Base-by-base conservation (phyloP, 1,140 invertebrate species). In the Drosophila miranda region DNA sequence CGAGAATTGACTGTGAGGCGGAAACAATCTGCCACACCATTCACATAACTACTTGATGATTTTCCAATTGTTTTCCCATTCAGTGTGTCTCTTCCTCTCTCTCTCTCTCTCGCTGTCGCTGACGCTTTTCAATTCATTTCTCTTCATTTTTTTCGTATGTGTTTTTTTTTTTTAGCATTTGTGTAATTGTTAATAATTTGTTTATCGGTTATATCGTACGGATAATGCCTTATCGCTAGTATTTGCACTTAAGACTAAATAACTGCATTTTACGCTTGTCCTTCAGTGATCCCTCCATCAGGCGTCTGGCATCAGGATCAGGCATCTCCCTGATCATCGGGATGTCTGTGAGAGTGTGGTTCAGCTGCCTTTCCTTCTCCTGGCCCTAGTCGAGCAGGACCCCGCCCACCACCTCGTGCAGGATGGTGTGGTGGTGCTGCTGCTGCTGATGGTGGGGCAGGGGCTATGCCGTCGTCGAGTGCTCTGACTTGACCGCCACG, bases 241-340 rank as follows among this genome's bases (percentile, higher is more conserved):
- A 87, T 87, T 87, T 87, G 83, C 82, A 46, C 82, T 88, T 87
- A 87, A 88, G 70, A 87, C 82, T 87, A 87, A 87, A 87, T 86
- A 87, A 87, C 82, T 87, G 82, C 82, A 87, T 87, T 87, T 83
- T 76, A 77, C 81, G 77, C 77, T 78, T 78, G 73, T 70, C 58
- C 50, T 70, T 55, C 50, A 26, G 28, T 48, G 54, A 46, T 49
- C 54, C 34, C 46, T 45, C 23, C 14, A 9, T 41, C 30, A 26
- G 23, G 23, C 34, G 21, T 41, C 38, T 43, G 14, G 43, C 19
- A 34, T 56, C 50, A 21, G 8, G 9, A 14, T 13, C 7, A 19
- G 49, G 49, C 16, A 14, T 14, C 9, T 2, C 46, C 30, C 46
- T 45, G 11, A 11, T 21, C 21, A 41, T 42, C 21, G 38, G 56